These are phyloP conservation scores for Lineus longissimus DNA, from an alignment of 1,140 invertebrate species.

Conservation along the genomic window DNA sequence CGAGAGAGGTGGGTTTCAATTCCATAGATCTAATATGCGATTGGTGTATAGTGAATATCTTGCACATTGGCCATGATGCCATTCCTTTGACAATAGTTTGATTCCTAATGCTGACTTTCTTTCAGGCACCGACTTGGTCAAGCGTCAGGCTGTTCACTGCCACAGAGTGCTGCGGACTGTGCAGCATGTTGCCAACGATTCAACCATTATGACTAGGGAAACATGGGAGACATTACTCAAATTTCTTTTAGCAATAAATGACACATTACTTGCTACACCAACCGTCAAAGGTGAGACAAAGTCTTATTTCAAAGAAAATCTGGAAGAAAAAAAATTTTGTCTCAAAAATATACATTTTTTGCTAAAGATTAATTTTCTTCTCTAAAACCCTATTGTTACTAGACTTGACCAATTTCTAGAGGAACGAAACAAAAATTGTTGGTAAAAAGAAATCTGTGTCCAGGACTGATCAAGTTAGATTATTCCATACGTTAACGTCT, in stretches of 20 bases:
- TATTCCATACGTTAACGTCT: too few species aligned
- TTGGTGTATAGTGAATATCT: too few species aligned
- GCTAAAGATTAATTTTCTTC: too few species aligned
- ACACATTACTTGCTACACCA: constrained; percentile 85
- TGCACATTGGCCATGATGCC: too few species aligned
- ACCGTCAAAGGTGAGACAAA: constrained; percentile 67
- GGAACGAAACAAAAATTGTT: neutral
- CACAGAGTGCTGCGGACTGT: constrained; percentile 87
- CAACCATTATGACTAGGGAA: constrained; percentile 71
- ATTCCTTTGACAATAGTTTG: too few species aligned
- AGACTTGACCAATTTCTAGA: too few species aligned
- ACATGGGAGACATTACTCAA: constrained; percentile 88
- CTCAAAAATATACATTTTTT: too few species aligned
- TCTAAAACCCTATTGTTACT: too few species aligned
- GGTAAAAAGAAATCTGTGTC: neutral
- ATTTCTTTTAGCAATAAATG: constrained; percentile 88
- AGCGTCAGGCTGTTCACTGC: constrained; percentile 89
- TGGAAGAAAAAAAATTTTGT: neutral
- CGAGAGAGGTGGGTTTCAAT: constrained; percentile 38
- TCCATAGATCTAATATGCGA: too few species aligned
- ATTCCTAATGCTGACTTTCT: too few species aligned
- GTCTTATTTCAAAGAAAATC: neutral
- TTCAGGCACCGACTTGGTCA: constrained; percentile 53
- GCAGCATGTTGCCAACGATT: constrained; percentile 77
- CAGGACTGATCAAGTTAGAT: too few species aligned